phyloP scores from a whole-genome alignment of 1,140 invertebrate genomes.

The Procambarus virginalis region DNA sequence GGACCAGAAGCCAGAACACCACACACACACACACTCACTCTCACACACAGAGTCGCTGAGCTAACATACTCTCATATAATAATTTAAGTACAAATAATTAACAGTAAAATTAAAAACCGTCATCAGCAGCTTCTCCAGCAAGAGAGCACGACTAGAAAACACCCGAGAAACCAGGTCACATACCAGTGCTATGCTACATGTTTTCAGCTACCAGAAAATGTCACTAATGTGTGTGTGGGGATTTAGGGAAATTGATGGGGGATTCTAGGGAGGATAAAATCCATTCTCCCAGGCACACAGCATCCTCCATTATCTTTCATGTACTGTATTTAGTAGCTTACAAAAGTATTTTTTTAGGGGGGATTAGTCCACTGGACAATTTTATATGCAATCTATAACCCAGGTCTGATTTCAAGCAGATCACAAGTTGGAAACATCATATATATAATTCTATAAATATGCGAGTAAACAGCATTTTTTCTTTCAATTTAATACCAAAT shows the following conservation, averaged over 20 bases:
- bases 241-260: background rate
- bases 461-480: background rate
- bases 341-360: too few relatives aligned
- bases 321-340: too few relatives aligned
- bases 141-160: constrained; percentile 56
- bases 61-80: background rate
- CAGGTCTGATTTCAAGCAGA: background rate
- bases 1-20: too few relatives aligned
- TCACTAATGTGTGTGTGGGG: background rate
- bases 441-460: background rate
- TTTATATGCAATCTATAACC: background rate
- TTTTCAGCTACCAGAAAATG: constrained; percentile 6
- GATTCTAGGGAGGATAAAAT: too few relatives aligned
- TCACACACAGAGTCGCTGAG: too few relatives aligned
- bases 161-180: constrained; percentile 55
- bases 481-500: too few relatives aligned
- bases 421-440: background rate
- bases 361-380: background rate
- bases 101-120: background rate
- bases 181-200: constrained; percentile 27
- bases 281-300: background rate
- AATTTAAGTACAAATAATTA: background rate
- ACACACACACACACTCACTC: too few relatives aligned
- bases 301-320: background rate
- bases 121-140: constrained; percentile 22